Evolutionary conservation across 2,113 vertebrate species (phyloP).

Genomic region (Ariopsis seemanni): DNA sequence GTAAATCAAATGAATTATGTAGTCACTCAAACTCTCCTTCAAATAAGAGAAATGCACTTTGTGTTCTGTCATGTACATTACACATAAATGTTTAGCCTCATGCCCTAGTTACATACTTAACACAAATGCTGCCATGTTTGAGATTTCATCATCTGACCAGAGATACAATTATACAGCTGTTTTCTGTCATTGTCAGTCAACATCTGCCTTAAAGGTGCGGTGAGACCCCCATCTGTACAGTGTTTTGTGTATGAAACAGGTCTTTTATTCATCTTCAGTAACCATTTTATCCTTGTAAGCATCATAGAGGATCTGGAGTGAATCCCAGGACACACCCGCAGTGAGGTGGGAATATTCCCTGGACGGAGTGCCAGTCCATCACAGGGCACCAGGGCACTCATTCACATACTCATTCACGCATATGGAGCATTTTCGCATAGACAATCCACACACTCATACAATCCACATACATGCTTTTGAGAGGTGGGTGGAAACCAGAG

Average conservation of each 20-base stretch:
- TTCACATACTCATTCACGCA: neutral
- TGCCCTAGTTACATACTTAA: neutral
- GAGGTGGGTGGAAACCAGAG: neutral
- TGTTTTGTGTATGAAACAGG: neutral
- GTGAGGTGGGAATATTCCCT: neutral
- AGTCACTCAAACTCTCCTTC: neutral
- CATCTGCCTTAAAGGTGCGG: slow-evolving; percentile 7
- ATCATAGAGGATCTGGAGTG: neutral
- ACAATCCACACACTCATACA: neutral
- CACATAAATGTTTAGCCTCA: neutral
- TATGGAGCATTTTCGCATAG: neutral
- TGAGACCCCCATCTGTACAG: neutral
- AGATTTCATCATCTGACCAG: neutral
- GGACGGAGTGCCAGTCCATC: neutral
- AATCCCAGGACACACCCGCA: neutral
- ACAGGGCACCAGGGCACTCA: neutral
- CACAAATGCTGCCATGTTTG: neutral
- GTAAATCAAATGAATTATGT: neutral
- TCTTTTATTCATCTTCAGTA: slow-evolving; percentile 3
- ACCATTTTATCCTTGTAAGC: neutral
- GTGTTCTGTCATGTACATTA: neutral
- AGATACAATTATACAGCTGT: slow-evolving; percentile 1
- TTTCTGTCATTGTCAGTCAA: neutral
- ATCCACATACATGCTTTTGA: neutral
- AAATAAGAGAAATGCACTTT: neutral